A percentile compares a stretch with the other conserved stretches of the same genome.
Evolutionary conservation across 2,888 invertebrate genomes (phyloP).

Genomic region (Serripes groenlandicus): DNA sequence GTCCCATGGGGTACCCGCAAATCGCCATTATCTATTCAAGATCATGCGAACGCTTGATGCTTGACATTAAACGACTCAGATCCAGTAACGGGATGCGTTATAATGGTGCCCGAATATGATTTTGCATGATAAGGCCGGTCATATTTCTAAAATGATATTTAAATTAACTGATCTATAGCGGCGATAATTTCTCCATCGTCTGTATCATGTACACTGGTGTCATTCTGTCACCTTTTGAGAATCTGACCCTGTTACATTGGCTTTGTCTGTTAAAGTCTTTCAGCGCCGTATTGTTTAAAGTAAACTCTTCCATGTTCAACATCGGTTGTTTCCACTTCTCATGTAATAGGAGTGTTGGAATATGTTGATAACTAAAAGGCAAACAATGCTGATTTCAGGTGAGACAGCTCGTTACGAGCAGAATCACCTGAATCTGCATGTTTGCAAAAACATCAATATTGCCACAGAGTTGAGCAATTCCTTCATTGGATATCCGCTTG

Average conservation of each 20-base stretch:
- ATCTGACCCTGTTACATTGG: slow-evolving; percentile 4
- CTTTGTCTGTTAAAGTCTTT: slow-evolving; percentile 6
- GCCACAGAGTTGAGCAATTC: too few relatives aligned
- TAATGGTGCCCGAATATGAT: slow-evolving; percentile 55
- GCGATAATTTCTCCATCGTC: slow-evolving; percentile 19
- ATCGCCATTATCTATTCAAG: slow-evolving; percentile 54
- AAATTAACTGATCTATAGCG: slow-evolving; percentile 41
- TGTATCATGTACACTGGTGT: slow-evolving; percentile 14
- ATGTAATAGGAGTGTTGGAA: too few relatives aligned
- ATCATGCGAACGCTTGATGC: slow-evolving; percentile 50
- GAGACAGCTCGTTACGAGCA: too few relatives aligned
- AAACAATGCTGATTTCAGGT: too few relatives aligned
- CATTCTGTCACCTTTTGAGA: slow-evolving; percentile 17
- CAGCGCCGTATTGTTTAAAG: too few relatives aligned
- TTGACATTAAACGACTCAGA: slow-evolving; percentile 50
- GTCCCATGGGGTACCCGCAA: slow-evolving; percentile 47
- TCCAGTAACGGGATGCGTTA: slow-evolving; percentile 49
- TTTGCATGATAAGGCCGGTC: slow-evolving; percentile 54
- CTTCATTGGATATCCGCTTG: too few relatives aligned
- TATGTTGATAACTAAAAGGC: too few relatives aligned
- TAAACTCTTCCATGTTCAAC: too few relatives aligned
- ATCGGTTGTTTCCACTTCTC: too few relatives aligned
- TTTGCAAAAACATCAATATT: too few relatives aligned
- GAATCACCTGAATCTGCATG: too few relatives aligned
- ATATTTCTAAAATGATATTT: slow-evolving; percentile 56